Evolutionary conservation across 2,797 vertebrate genomes (phyloP).

Genomic region (Megalops cyprinoides): DNA sequence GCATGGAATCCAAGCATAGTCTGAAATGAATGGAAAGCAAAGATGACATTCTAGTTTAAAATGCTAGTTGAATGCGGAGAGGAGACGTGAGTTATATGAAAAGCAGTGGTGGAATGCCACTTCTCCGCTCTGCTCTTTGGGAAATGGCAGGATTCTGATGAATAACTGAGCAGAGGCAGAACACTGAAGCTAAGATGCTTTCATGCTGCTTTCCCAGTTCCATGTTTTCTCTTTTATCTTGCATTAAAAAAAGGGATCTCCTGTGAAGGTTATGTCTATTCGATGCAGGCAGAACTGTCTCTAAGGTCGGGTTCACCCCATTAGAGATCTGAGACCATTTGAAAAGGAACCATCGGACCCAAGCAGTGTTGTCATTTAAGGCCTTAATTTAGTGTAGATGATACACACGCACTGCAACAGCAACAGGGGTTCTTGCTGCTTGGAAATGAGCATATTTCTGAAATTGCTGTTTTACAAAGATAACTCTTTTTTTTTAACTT

Average conservation of each 20-base stretch:
- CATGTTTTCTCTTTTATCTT: neutral
- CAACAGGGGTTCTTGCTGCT: neutral
- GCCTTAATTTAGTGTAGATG: too few species aligned
- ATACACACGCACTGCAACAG: too few species aligned
- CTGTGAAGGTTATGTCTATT: neutral
- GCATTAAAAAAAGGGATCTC: neutral
- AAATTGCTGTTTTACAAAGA: neutral
- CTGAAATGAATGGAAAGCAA: too few species aligned
- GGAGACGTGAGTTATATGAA: conserved; percentile 5
- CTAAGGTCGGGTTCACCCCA: neutral
- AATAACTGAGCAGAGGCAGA: neutral
- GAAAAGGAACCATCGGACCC: neutral
- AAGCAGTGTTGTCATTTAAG: neutral
- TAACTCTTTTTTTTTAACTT: neutral
- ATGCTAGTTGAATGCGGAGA: neutral
- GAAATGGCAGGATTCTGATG: neutral
- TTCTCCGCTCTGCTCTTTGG: neutral
- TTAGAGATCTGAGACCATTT: neutral
- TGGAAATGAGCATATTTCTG: neutral
- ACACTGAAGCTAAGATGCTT: neutral
- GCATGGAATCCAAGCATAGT: too few species aligned
- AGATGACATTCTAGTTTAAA: too few species aligned
- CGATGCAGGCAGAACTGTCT: neutral
- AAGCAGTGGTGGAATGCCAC: neutral
- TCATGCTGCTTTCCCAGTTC: neutral